Conservation (phyloP, 2,797 vertebrate species). For the Ficedula albicollis region DNA sequence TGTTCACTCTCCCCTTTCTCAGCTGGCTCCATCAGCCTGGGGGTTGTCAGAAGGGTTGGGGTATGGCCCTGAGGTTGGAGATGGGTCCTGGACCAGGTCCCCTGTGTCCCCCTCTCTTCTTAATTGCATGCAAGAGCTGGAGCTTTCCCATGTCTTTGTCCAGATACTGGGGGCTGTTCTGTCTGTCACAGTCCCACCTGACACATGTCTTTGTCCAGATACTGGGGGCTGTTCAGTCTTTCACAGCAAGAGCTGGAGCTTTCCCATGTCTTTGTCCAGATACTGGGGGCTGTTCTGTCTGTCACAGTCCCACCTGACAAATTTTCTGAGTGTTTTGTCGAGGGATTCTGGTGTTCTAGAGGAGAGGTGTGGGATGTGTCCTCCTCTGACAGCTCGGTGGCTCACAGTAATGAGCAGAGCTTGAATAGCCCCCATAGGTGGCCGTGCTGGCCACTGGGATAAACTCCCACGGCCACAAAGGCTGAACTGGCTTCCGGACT, state of each 20-base stretch:
- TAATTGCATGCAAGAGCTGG: rapidly evolving
- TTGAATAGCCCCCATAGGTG: neutral
- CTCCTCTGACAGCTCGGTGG: neutral
- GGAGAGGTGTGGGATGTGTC: neutral
- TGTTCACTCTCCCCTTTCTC: neutral
- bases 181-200: neutral
- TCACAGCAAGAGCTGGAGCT: neutral
- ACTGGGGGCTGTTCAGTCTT: neutral
- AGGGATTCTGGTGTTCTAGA: neutral
- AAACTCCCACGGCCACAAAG: constrained; percentile 2
- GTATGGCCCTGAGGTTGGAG: neutral
- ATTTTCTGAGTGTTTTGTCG: neutral
- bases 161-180: neutral
- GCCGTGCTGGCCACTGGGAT: neutral
- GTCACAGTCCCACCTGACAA: neutral
- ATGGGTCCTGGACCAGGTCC: neutral
- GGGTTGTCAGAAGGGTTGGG: neutral
- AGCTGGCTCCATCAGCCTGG: neutral
- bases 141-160: neutral
- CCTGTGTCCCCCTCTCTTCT: neutral
- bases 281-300: neutral
- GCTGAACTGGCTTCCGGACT: neutral
- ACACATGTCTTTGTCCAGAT: neutral
- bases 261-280: neutral
- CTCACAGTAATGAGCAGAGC: neutral